Evolutionary conservation across 2,888 invertebrate species (phyloP), one percentile per base, ranked within the genome.

Genomic region (Parelbella ahira): DNA sequence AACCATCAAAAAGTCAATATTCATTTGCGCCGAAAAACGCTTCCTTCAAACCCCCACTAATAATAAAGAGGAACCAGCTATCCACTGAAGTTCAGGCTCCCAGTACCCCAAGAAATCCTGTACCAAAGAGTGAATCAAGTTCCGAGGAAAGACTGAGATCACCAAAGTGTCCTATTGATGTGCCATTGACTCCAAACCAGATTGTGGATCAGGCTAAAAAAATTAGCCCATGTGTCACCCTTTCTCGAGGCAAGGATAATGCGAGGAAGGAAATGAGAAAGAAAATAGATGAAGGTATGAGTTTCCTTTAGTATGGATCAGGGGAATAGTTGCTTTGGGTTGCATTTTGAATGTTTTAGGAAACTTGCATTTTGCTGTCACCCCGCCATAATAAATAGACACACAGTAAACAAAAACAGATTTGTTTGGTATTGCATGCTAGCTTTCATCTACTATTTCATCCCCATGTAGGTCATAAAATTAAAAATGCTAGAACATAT

Each of bases 241-340:
- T 88, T 37, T 90, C 90, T 0, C 68, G 91, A 10, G 92, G 91
- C 0, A 92, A 92, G 51, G 78, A 71, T 1, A 90, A 88, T 51
- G 89, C 89, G 0, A 73, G 90, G 18, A 88, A 76, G 29, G 92
- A 92, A 54, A 88, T 76, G 84, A 77, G 69, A 34, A 62, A 70
- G 50, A 88, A 84, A 53, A 49, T 80, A n/a, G 52, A 66, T 28
- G 80, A 81, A 55, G 88, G 87, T 87, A 61, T 46, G 41, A 3
- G 2, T 15, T 2, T 15, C 15, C 2, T n/a, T n/a, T n/a, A n/a
- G n/a, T n/a, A n/a, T n/a, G n/a, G n/a, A n/a, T n/a, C n/a, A n/a
- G n/a, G n/a, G n/a, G n/a, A n/a, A n/a, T n/a, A n/a, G n/a, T n/a
- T n/a, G n/a, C n/a, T n/a, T n/a, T n/a, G n/a, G n/a, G n/a, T n/a